A percentile compares a stretch with the other conserved stretches of the same genome.
phyloP scores from a whole-genome alignment of 2,113 vertebrate species.

The Percina caprodes region DNA sequence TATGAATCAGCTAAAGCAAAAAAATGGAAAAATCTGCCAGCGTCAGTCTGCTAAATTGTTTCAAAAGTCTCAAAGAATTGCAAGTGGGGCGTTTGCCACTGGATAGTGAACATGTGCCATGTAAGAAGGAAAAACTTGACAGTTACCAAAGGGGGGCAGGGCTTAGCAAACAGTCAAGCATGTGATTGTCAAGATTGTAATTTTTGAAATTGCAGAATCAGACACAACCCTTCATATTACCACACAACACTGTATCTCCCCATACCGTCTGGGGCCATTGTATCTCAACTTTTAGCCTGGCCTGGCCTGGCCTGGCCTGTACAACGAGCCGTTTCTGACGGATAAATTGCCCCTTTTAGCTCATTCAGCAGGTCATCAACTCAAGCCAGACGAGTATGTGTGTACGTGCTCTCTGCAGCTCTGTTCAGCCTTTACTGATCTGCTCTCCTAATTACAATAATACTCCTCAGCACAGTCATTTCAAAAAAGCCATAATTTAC shows the following conservation, averaged over 20 bases:
- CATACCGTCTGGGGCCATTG: neutral
- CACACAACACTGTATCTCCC: neutral
- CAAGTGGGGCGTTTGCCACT: neutral
- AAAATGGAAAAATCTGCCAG: too few relatives aligned
- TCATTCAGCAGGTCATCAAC: slow-evolving; percentile 14
- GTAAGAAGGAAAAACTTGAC: neutral
- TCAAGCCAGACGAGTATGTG: neutral
- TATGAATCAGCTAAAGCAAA: too few relatives aligned
- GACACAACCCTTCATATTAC: neutral
- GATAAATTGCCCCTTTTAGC: slow-evolving; percentile 4
- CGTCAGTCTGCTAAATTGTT: neutral
- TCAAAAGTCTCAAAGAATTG: neutral
- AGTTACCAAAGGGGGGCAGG: too few relatives aligned
- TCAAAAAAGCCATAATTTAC: slow-evolving; percentile 42
- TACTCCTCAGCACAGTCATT: slow-evolving; percentile 36
- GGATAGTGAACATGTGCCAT: neutral
- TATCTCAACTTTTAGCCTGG: too few relatives aligned
- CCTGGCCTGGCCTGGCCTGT: neutral
- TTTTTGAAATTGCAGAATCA: neutral
- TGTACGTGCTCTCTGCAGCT: neutral
- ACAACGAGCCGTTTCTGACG: neutral
- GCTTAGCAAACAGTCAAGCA: neutral
- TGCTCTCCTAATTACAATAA: slow-evolving; percentile 56
- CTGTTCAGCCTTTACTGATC: slow-evolving; percentile 21
- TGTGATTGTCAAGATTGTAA: neutral